phyloP scores from a whole-genome alignment of 2,113 vertebrate genomes.

The Otolemur garnettii region DNA sequence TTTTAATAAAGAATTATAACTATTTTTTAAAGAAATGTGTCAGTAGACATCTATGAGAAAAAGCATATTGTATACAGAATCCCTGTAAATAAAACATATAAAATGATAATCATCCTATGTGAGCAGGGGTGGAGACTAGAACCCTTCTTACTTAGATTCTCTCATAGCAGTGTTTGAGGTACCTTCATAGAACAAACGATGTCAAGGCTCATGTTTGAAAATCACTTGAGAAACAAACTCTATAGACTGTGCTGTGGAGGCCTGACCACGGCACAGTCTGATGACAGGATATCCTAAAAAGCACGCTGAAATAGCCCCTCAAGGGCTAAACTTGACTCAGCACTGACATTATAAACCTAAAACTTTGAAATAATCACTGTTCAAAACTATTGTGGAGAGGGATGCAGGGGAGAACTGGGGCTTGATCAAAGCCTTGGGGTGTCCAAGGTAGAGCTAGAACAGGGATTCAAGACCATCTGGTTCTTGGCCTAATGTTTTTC shows the following conservation, averaged over 20 bases:
- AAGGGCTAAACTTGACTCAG: not conserved
- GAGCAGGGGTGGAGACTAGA: not conserved
- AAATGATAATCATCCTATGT: constrained; percentile 32
- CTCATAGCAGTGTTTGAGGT: not conserved
- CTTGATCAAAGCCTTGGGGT: not conserved
- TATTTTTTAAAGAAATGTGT: constrained; percentile 2
- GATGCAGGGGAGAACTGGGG: not conserved
- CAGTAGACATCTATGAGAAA: not conserved
- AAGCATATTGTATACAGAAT: not conserved
- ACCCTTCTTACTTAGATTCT: not conserved
- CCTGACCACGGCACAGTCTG: not conserved
- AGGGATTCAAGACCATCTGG: constrained; percentile 15
- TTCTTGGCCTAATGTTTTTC: constrained; percentile 31
- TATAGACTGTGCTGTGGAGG: not conserved
- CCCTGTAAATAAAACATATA: not conserved
- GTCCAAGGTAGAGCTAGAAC: not conserved
- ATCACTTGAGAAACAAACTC: not conserved
- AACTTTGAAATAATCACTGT: not conserved
- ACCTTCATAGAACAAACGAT: not conserved
- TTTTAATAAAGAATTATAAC: constrained; percentile 43
- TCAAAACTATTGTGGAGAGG: not conserved
- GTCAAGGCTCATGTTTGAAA: constrained; percentile 31
- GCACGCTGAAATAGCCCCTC: not conserved
- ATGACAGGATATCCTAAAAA: not conserved
- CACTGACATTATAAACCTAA: not conserved